Conservation (phyloP, 92 coral and sea anemone species). For the Meandrina meandrites region DNA sequence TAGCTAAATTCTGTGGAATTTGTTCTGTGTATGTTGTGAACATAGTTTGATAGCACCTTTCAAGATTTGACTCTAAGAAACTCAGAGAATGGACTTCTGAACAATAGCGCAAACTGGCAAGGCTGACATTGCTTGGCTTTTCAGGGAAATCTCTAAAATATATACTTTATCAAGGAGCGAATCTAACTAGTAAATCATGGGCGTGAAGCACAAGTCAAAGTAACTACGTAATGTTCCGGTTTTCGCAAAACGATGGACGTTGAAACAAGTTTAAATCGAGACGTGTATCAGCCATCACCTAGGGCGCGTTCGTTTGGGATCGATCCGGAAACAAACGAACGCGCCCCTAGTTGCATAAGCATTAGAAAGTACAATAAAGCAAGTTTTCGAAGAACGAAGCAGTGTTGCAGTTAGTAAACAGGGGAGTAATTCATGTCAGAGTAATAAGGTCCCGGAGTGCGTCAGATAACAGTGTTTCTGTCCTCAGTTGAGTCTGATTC, state of each 20-base stretch:
- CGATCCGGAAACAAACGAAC: too few relatives aligned
- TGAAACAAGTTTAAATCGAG: background rate
- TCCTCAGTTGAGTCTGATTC: background rate
- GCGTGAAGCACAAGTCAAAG: background rate
- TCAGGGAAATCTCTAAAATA: background rate
- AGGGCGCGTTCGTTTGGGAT: too few relatives aligned
- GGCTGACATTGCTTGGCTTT: too few relatives aligned
- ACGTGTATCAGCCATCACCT: background rate
- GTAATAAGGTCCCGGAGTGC: background rate
- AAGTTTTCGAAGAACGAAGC: background rate
- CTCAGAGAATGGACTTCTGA: background rate
- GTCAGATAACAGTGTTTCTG: background rate
- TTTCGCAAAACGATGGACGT: background rate
- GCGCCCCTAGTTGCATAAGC: too few relatives aligned
- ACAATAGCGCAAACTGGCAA: too few relatives aligned
- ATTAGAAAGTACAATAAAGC: too few relatives aligned
- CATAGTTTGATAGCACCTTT: background rate
- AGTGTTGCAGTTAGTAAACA: background rate
- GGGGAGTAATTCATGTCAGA: too few relatives aligned
- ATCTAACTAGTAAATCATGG: background rate
- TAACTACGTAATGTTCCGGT: background rate
- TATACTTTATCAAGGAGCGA: background rate
- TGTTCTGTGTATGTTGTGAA: background rate
- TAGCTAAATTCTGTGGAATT: background rate
- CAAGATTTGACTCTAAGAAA: background rate